Evolutionary conservation across 1,140 invertebrate species (phyloP).

Genomic region (Caerostris darwini): DNA sequence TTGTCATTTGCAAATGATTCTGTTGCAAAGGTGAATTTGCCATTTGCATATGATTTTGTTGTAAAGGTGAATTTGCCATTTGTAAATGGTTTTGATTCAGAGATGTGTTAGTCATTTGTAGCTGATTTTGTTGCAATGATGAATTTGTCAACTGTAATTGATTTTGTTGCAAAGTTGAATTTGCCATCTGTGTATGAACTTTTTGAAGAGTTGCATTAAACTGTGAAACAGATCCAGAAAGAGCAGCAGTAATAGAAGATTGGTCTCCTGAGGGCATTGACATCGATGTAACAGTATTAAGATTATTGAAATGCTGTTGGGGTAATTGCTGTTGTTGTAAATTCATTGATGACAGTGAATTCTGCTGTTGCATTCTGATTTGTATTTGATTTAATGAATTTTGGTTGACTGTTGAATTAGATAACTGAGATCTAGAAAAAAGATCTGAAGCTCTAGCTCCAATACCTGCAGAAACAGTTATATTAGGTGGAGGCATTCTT

Average conservation of each 20-base stretch:
- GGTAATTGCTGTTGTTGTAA: slow-evolving; percentile 53
- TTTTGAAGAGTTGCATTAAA: slow-evolving; percentile 53
- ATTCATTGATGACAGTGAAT: slow-evolving; percentile 47
- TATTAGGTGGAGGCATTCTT: slow-evolving; percentile 72
- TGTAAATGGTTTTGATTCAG: slow-evolving; percentile 27
- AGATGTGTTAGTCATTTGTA: slow-evolving; percentile 29
- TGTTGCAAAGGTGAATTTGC: not conserved
- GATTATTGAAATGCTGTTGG: slow-evolving; percentile 66
- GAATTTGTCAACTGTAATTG: slow-evolving; percentile 28
- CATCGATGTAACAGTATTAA: slow-evolving; percentile 59
- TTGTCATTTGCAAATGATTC: slow-evolving; percentile 31
- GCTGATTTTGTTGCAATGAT: slow-evolving; percentile 28
- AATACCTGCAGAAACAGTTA: slow-evolving; percentile 68
- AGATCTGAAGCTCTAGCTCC: slow-evolving; percentile 61
- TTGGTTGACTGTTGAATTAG: slow-evolving; percentile 66
- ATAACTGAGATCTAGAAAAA: slow-evolving; percentile 68
- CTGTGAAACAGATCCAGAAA: slow-evolving; percentile 53
- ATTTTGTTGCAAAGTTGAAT: slow-evolving; percentile 32
- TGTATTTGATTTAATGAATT: slow-evolving; percentile 63
- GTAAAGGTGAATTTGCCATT: not conserved
- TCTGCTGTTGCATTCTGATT: slow-evolving; percentile 27
- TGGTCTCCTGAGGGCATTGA: slow-evolving; percentile 38
- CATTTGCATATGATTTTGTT: slow-evolving; percentile 16
- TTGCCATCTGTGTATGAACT: not conserved
- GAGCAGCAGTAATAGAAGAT: slow-evolving; percentile 45